Conservation (phyloP, 2,888 invertebrate genomes). For the Drosophila melanosoma region DNA sequence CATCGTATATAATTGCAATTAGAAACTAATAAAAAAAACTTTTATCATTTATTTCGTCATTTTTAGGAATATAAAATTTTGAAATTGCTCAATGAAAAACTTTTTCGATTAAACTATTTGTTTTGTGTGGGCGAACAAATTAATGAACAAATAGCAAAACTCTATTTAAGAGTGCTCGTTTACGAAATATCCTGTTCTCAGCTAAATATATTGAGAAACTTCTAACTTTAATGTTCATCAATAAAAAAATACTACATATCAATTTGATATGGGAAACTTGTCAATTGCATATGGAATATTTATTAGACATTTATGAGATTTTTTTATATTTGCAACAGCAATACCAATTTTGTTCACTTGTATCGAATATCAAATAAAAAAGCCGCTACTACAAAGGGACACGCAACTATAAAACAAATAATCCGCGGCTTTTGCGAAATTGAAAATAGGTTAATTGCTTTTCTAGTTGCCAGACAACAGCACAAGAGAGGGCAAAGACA, state of each 20-base stretch:
- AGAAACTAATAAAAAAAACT: slow-evolving; percentile 1
- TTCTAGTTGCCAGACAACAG: slow-evolving; percentile 33
- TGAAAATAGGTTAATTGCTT: slow-evolving; percentile 52
- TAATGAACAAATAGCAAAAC: slow-evolving; percentile 9
- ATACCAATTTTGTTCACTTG: not conserved
- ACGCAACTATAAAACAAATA: slow-evolving; percentile 23
- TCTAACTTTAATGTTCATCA: not conserved
- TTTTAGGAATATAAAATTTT: slow-evolving; percentile 19
- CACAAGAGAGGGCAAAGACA: slow-evolving; percentile 12
- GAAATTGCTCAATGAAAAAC: slow-evolving; percentile 32
- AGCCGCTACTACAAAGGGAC: slow-evolving; percentile 27
- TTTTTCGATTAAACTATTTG: slow-evolving; percentile 49
- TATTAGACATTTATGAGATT: not conserved
- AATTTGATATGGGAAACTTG: not conserved
- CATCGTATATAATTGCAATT: slow-evolving; percentile 11
- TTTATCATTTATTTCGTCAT: slow-evolving; percentile 1
- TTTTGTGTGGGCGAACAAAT: slow-evolving; percentile 4
- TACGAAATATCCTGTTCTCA: slow-evolving; percentile 1
- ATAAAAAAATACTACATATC: not conserved
- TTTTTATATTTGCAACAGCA: not conserved
- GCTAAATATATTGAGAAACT: not conserved
- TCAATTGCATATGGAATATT: not conserved
- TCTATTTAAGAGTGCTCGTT: not conserved
- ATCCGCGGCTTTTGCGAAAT: slow-evolving; percentile 20
- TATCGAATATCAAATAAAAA: slow-evolving; percentile 12